Percentiles rank a stretch among this genome's conserved stretches.
Evolutionary conservation across 2,888 invertebrate species (phyloP).

Genomic region (Drosophila melanocephala): DNA sequence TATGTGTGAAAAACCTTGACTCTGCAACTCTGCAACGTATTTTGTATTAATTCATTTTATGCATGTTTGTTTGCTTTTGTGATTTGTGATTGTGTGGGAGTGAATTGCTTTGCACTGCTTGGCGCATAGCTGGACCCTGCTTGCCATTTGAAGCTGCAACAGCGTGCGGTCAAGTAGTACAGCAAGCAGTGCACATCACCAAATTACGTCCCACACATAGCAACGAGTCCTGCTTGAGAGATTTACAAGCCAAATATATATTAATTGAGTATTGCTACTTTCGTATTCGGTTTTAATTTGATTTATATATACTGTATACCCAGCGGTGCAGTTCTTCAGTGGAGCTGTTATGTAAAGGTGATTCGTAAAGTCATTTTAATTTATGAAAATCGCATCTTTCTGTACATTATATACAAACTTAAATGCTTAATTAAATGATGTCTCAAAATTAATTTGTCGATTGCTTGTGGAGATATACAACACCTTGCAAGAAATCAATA

Average conservation of each 20-base stretch:
- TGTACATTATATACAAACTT: neutral
- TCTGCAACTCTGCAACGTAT: neutral
- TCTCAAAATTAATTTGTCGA: neutral
- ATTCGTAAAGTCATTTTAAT: neutral
- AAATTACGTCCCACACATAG: neutral
- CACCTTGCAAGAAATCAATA: neutral
- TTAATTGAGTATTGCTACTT: neutral
- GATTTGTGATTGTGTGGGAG: neutral
- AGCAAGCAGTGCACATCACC: slow-evolving; percentile 30
- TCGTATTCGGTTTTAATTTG: neutral
- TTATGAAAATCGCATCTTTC: neutral
- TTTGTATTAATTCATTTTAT: neutral
- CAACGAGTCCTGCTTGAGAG: slow-evolving; percentile 16
- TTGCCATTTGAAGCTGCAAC: neutral
- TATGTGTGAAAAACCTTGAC: neutral
- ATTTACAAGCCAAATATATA: neutral
- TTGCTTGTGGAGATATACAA: neutral
- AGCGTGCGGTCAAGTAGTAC: slow-evolving; percentile 9
- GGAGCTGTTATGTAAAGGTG: neutral
- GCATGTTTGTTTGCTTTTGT: neutral
- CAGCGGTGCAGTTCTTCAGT: neutral
- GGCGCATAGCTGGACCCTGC: neutral
- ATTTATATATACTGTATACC: too few relatives aligned
- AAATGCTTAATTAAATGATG: neutral
- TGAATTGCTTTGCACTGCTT: slow-evolving; percentile 3